A percentile compares a stretch with the other conserved stretches of the same genome.
phyloP scores from a whole-genome alignment of 37 sponge, comb jelly and placozoan species.

The Petrosia ficiformis region DNA sequence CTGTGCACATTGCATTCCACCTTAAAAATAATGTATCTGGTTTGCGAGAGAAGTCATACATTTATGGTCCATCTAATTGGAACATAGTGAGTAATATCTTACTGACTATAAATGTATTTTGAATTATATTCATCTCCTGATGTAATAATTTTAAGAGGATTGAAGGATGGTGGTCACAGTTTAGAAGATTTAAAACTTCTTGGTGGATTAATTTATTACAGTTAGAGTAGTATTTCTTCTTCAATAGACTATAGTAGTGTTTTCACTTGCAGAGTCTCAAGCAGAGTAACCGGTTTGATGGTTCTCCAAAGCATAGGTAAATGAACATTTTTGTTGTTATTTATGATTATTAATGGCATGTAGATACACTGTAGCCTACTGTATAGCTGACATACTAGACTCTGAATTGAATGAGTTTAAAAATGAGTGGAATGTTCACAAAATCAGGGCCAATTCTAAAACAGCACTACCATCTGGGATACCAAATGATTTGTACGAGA shows the following conservation, averaged over 20 bases:
- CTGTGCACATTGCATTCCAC: slow-evolving; percentile 25
- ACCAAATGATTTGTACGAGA: slow-evolving; percentile 39
- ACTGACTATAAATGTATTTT: too few relatives aligned
- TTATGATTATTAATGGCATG: background rate
- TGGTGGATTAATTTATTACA: slow-evolving; percentile 48
- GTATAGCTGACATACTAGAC: background rate
- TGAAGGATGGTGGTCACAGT: slow-evolving; percentile 57
- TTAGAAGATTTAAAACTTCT: slow-evolving; percentile 21
- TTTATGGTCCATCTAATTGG: slow-evolving; percentile 37
- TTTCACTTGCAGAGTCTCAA: background rate
- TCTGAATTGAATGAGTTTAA: slow-evolving; percentile 22
- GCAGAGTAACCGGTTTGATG: background rate
- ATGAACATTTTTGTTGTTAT: background rate
- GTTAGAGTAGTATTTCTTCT: background rate
- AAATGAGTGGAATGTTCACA: slow-evolving; percentile 33
- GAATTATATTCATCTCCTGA: background rate
- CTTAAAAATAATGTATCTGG: slow-evolving; percentile 18
- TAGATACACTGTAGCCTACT: background rate
- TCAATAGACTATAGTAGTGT: background rate
- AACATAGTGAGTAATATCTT: slow-evolving; percentile 28
- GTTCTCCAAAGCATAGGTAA: background rate
- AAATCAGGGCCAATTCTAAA: slow-evolving; percentile 21
- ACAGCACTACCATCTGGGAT: slow-evolving; percentile 2
- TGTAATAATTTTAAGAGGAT: slow-evolving; percentile 28
- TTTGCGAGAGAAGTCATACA: slow-evolving; percentile 31